Evolutionary conservation across 2,797 vertebrate species (phyloP), one percentile per base, ranked within the genome.

Genomic region (Pogoniulus pusillus): DNA sequence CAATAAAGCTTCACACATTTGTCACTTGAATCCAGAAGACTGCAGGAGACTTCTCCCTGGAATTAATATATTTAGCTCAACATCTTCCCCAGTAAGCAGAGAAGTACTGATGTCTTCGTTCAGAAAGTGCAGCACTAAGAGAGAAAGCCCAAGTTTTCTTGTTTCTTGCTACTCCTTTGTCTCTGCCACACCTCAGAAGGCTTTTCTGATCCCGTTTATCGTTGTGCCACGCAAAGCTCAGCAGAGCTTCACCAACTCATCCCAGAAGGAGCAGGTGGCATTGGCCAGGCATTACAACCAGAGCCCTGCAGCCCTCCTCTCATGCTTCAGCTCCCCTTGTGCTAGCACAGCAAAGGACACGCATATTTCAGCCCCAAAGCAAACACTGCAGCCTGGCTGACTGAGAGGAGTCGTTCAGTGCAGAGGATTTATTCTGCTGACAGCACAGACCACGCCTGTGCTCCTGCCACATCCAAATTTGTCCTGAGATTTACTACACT

Each of bases 401-500:
- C 86, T 95, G 82, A 94, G 88, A 93, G 82, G 6, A 90, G 79
- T 89, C 51, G 89, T 95, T 95, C 85, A 89, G 55, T 47, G 79
- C 45, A 64, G 93, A 94, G 93, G 91, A 93, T 89, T 94, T 83
- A 85, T 91, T 91, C 87, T 89, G 91, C 91, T 85, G 91, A 62
- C 66, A 94, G 76, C 77, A 91, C 39, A 93, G 73, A 82, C 49
- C 1, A 0, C 82, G 90, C 74, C 73, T 93, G 72, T 89, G 60
- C n/a, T 83, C 63, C 87, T 87, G 63, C 90, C 82, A 77, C 85
- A 93, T 95, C 71, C 87, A 93, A 95, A 88, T 65, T 82, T 87
- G 71, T 91, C 70, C 60, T 85, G 87, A 95, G 95, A 95, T 96
- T 95, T 96, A 90, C 88, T 94, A 86, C 83, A 71, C 72, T 87